A percentile compares a stretch with the other conserved stretches of the same genome.
Evolutionary conservation across 2,797 vertebrate genomes (phyloP).

Genomic region (Gymnodraco acuticeps): DNA sequence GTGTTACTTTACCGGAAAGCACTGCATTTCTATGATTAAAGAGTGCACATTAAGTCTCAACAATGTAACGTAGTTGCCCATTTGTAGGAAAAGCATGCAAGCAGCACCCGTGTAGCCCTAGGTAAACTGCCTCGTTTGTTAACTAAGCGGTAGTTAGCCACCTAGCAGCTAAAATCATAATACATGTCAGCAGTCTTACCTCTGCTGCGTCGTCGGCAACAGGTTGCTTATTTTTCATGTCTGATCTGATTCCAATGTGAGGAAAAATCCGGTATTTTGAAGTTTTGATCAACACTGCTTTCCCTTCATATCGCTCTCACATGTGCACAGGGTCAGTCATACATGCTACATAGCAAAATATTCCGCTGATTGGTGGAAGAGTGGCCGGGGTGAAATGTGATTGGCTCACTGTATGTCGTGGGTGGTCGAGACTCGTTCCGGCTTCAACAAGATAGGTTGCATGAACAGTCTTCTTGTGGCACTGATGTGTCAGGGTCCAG

Average conservation of each 20-base stretch:
- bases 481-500: neutral
- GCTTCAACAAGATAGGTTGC: conserved; percentile 68
- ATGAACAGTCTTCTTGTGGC: conserved; percentile 7
- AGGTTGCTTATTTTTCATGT: conserved; percentile 67
- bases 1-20: too few species aligned
- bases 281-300: neutral
- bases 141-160: neutral
- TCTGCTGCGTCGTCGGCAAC: conserved; percentile 21
- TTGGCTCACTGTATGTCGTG: conserved; percentile 38
- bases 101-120: neutral
- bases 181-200: conserved; percentile 42
- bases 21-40: neutral
- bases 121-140: neutral
- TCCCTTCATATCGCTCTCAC: conserved; percentile 46
- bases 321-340: conserved; percentile 69
- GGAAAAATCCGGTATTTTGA: neutral
- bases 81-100: neutral
- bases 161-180: neutral
- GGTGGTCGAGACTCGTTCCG: fast-evolving
- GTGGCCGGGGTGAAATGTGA: neutral
- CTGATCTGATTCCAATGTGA: neutral
- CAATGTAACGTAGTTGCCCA: neutral
- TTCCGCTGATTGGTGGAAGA: conserved; percentile 51
- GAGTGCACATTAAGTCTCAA: neutral
- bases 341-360: conserved; percentile 23